These are phyloP conservation scores for Tromatobia lineatoria DNA, from an alignment of 2,888 invertebrate genomes.

Conservation along the genomic window DNA sequence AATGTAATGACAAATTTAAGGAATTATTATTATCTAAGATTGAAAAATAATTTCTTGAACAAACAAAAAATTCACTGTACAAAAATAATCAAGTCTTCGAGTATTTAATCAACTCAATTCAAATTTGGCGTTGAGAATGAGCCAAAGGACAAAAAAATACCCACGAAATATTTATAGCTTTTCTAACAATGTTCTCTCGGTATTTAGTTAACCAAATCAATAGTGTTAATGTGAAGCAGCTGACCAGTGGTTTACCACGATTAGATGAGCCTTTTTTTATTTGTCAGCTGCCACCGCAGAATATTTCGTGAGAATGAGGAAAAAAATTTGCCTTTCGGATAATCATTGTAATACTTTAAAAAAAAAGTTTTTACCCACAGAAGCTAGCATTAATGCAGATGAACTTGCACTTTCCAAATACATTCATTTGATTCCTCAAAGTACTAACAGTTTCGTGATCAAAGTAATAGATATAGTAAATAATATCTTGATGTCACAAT, in stretches of 20 bases:
- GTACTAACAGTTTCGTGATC: not conserved
- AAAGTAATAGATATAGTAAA: not conserved
- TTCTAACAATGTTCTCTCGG: not conserved
- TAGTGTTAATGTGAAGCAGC: not conserved
- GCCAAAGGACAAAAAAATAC: not conserved
- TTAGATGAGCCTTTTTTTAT: conserved; percentile 2
- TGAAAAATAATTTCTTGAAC: too few species aligned
- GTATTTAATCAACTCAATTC: too few species aligned
- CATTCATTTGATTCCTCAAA: not conserved
- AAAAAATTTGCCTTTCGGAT: not conserved
- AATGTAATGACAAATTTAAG: too few species aligned
- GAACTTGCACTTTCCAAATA: not conserved
- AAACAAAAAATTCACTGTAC: too few species aligned
- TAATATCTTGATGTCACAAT: not conserved
- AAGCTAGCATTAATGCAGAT: not conserved
- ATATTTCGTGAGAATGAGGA: not conserved
- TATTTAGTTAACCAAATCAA: conserved; percentile 5
- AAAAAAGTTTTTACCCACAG: not conserved
- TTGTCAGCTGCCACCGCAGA: not conserved
- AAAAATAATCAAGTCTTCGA: too few species aligned
- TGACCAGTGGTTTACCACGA: conserved; percentile 1
- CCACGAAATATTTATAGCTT: not conserved
- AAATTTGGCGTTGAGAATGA: too few species aligned
- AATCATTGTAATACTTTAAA: not conserved
- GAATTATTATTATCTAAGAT: too few species aligned